phyloP scores from a whole-genome alignment of 2,113 vertebrate species.

The Bujurquina vittata region DNA sequence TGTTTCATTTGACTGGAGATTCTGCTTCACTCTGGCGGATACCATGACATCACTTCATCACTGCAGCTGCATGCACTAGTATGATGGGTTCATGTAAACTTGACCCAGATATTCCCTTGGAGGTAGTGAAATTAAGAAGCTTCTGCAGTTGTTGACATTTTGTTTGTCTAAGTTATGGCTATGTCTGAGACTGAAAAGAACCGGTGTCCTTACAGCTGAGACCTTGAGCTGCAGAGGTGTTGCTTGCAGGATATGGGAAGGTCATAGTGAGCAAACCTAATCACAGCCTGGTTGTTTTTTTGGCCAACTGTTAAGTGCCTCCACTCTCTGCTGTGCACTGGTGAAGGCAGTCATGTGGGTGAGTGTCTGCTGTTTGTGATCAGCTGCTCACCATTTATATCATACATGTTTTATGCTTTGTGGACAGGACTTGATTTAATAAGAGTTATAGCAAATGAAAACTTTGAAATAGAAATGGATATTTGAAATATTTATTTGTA shows the following conservation, averaged over 20 bases:
- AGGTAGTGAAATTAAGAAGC: neutral
- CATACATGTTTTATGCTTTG: neutral
- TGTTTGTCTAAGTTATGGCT: neutral
- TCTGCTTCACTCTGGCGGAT: neutral
- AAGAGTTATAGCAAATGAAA: too few relatives aligned
- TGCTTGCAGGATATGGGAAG: neutral
- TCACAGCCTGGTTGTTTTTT: neutral
- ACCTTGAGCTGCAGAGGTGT: neutral
- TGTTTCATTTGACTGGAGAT: constrained; percentile 30
- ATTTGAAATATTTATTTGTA: neutral
- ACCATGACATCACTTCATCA: neutral
- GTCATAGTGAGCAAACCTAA: neutral
- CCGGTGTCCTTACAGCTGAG: neutral
- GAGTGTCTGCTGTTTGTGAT: neutral
- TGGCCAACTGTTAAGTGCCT: neutral
- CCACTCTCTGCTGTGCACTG: neutral
- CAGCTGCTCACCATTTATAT: neutral
- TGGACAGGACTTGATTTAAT: neutral
- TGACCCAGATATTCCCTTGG: neutral
- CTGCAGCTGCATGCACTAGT: neutral
- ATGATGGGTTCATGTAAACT: neutral
- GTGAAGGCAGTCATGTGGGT: neutral
- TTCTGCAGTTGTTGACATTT: neutral
- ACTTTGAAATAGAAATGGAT: neutral
- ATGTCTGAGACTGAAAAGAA: neutral